These are phyloP conservation scores for Drosophila fungiperda DNA, from an alignment of 2,888 invertebrate genomes.

Conservation along the genomic window DNA sequence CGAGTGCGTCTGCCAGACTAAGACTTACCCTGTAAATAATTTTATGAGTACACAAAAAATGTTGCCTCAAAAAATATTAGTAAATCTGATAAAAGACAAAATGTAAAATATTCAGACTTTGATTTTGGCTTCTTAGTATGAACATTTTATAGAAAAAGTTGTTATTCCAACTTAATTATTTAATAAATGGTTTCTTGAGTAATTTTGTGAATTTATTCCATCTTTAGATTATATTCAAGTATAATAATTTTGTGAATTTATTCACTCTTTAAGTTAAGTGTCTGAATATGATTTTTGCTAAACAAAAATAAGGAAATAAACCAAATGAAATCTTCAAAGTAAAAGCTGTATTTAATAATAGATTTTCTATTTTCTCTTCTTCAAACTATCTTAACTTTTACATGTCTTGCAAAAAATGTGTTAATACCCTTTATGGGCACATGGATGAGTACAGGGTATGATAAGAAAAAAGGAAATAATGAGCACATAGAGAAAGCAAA, in stretches of 20 bases:
- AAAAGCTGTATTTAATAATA: too few species aligned
- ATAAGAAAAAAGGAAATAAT: constrained; percentile 60
- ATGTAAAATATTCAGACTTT: not conserved
- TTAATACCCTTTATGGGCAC: not conserved
- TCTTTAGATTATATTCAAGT: not conserved
- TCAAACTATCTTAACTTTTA: not conserved
- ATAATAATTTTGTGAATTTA: not conserved
- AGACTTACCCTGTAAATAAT: not conserved
- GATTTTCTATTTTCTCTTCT: too few species aligned
- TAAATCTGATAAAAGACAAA: not conserved
- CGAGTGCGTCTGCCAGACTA: not conserved
- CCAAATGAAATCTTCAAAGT: too few species aligned
- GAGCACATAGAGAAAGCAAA: constrained; percentile 60
- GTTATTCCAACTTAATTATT: not conserved
- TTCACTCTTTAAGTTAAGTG: not conserved
- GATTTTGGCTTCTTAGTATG: too few species aligned
- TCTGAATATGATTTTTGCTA: too few species aligned
- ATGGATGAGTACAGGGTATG: constrained; percentile 21
- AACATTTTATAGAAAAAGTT: not conserved
- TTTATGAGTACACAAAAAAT: not conserved
- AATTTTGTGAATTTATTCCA: not conserved
- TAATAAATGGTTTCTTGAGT: not conserved
- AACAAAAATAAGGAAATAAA: not conserved
- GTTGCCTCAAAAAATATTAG: not conserved
- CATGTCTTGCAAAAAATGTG: not conserved